Conservation (phyloP, 2,888 invertebrate species). For the Lasioglossum vierecki region DNA sequence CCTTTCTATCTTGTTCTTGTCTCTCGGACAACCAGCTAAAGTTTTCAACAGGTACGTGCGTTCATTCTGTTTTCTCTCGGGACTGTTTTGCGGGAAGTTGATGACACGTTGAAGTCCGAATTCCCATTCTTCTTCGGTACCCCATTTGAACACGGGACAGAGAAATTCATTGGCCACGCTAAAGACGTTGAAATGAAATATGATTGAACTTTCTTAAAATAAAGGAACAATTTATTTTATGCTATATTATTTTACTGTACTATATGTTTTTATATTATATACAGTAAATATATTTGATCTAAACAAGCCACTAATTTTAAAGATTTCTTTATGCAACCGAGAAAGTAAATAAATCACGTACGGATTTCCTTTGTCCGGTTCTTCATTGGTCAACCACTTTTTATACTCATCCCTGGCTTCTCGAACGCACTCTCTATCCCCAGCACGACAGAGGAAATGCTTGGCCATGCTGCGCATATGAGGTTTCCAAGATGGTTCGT, state of each 20-base stretch:
- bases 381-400: slow-evolving; percentile 90
- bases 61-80: slow-evolving; percentile 88
- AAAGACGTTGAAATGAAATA: slow-evolving; percentile 62
- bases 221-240: not conserved
- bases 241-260: no score
- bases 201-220: not conserved
- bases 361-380: slow-evolving; percentile 93
- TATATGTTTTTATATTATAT: no score
- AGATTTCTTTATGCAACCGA: not conserved
- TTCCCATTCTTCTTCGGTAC: slow-evolving; percentile 92
- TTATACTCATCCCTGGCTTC: slow-evolving; percentile 90
- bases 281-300: not conserved
- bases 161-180: slow-evolving; percentile 91
- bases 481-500: slow-evolving; percentile 88
- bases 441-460: slow-evolving; percentile 90
- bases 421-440: slow-evolving; percentile 91
- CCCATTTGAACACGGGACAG: slow-evolving; percentile 93
- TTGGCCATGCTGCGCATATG: slow-evolving; percentile 89
- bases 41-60: slow-evolving; percentile 91
- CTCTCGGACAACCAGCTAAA: slow-evolving; percentile 91
- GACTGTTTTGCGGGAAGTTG: slow-evolving; percentile 88
- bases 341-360: slow-evolving; percentile 84
- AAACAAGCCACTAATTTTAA: not conserved
- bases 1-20: slow-evolving; percentile 88
- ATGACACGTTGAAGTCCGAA: slow-evolving; percentile 91